Evolutionary conservation across 2,113 vertebrate genomes (phyloP).

Genomic region (Daubentonia madagascariensis): DNA sequence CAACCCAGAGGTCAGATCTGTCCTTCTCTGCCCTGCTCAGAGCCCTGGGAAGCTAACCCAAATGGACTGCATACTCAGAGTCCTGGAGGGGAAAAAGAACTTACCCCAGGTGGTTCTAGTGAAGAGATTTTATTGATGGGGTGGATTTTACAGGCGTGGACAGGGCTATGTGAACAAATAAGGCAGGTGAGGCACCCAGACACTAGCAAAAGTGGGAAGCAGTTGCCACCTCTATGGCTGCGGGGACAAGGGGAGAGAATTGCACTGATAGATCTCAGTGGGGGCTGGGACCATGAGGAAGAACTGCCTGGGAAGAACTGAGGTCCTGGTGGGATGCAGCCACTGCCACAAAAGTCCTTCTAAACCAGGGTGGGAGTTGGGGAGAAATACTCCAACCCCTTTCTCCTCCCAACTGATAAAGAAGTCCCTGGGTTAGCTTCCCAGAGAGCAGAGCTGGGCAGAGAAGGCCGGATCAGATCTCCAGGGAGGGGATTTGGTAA

Average conservation of each 20-base stretch:
- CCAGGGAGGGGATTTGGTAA: background rate
- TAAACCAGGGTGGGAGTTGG: background rate
- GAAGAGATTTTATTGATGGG: background rate
- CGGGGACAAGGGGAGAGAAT: background rate
- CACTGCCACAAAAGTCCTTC: background rate
- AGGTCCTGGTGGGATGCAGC: background rate
- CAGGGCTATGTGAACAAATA: background rate
- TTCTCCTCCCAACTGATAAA: background rate
- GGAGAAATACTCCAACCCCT: background rate
- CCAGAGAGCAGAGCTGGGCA: background rate
- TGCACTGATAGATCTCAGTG: background rate
- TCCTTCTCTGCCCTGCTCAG: background rate
- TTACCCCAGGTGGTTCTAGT: background rate
- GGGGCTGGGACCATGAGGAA: background rate
- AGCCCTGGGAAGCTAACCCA: background rate
- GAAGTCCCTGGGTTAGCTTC: background rate
- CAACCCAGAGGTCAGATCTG: background rate
- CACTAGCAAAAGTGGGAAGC: background rate
- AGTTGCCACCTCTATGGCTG: background rate
- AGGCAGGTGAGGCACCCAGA: background rate
- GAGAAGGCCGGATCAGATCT: background rate
- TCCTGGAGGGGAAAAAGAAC: background rate
- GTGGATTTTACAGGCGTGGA: background rate
- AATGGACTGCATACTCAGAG: background rate
- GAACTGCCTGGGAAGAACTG: background rate